Evolutionary conservation across 37 sponge, comb jelly and placozoan genomes (phyloP), one percentile per base, ranked within the genome.

Genomic region (Beroe forskalii): DNA sequence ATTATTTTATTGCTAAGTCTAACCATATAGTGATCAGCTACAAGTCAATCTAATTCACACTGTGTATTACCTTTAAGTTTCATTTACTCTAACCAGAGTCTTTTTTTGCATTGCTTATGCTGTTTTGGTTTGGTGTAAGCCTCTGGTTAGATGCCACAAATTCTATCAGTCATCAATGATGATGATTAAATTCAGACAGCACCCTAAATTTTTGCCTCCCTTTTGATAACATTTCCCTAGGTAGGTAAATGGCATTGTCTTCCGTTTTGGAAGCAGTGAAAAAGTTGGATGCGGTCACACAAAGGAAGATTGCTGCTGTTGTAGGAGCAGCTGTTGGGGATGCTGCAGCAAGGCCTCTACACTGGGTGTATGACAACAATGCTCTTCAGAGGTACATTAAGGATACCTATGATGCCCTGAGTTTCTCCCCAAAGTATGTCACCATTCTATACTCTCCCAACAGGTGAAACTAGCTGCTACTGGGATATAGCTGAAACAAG

Each of bases 371-470:
- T 69, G 72, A 69, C 38, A 69, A 69, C 32, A 69, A 1, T 33
- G 72, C 72, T 69, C 38, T 69, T 1, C 72, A 69, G 32, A 33
- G 37, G 28, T 69, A 69, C 39, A 69, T 69, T 33, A 69, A 69
- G 38, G 38, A 69, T 33, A 69, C 72, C 38, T 69, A 32, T 27
- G 72, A 69, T 32, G 4, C 38, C 6, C 72, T 37, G 28, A 37
- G 32, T 33, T 69, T 69, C 17, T 69, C 72, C 72, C 12, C 27
- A 69, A 33, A 69, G 72, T 33, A 69, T 36, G 72, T 69, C 72
- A 36, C 72, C 72, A 36, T 69, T 69, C 38, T 69, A 69, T 32
- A 69, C 72, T 69, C 72, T 69, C 32, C 72, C 72, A 12, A 69
- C 72, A 33, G 72, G 72, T 2, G 72, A 69, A 36, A 69, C 72